Evolutionary conservation across 2,797 vertebrate species (phyloP).

Genomic region (Propithecus perrieri): DNA sequence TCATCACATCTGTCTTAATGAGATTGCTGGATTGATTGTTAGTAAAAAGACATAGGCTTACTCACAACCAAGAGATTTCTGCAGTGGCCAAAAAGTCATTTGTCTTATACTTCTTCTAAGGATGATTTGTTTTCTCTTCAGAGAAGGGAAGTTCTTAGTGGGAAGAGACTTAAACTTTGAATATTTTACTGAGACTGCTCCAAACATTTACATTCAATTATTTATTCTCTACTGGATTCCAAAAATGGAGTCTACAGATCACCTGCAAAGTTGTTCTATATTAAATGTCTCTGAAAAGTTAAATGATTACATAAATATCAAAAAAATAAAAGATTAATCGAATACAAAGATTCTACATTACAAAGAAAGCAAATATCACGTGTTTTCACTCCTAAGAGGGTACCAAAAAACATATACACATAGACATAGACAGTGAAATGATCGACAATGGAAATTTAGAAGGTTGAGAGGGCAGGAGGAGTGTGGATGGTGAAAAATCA

Average conservation of each 20-base stretch:
- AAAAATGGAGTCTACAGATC: background rate
- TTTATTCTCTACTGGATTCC: background rate
- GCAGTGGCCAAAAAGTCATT: background rate
- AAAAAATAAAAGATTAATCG: background rate
- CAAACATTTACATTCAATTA: background rate
- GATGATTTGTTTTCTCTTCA: background rate
- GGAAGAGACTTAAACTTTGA: background rate
- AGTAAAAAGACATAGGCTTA: background rate
- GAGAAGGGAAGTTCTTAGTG: background rate
- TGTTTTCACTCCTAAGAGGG: too few species aligned
- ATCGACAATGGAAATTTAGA: too few species aligned
- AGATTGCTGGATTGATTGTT: background rate
- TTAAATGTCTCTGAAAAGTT: background rate
- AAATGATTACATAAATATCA: background rate
- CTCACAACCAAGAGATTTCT: background rate
- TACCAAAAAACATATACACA: too few species aligned
- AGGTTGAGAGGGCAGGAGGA: too few species aligned
- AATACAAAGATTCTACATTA: background rate
- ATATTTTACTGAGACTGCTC: background rate
- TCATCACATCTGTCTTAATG: background rate
- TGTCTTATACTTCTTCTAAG: background rate
- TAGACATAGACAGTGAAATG: too few species aligned
- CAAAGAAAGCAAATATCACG: background rate
- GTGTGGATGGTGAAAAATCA: too few species aligned
- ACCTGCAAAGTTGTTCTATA: background rate